Evolutionary conservation across 1,140 invertebrate genomes (phyloP), one percentile per base, ranked within the genome.

Genomic region (Zaprionus capensis): DNA sequence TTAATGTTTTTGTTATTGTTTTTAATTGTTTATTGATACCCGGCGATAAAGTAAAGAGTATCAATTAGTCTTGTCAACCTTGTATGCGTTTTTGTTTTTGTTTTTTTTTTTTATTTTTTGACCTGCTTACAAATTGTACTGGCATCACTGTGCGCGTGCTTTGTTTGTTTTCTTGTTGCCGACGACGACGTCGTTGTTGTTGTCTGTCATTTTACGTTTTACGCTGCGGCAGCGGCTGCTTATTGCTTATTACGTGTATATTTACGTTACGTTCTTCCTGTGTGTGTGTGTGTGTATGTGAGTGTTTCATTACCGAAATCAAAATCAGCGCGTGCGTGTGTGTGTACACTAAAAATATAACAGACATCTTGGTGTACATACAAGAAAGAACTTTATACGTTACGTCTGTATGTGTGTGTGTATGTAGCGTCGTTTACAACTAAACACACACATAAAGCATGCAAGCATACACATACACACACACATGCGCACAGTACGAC

Each of bases 231-330:
- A 34, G 9, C 22, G 46, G 22, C 59, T 24, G 53, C 34, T 76
- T 56, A 71, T 61, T 72, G 74, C 70, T 53, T 78, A 78, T 80
- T 73, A 73, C 59, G 69, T 72, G 68, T 76, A 86, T 82, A 86
- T 82, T 85, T 85, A 85, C 83, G 76, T 87, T 86, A 80, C 71
- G 73, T 71, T 71, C 58, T 46, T 55, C 22, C 49, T 46, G 12
- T 59, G 28, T 49, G 17, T 76, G 61, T 28, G 20, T 31, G 12
- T 64, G 44, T 71, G 55, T 36, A n/a, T 61, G 2, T 26, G 51
- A 49, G 69, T 58, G 70, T 79, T 71, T 76, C 70, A 77, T 77
- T 77, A 77, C 70, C 70, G 73, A 76, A 72, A 66, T 71, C 66
- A 53, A 64, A 68, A 46, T 36, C 36, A 7, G 46, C 46, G 34